A percentile compares a stretch with the other conserved stretches of the same genome.
phyloP scores from a whole-genome alignment of 2,113 vertebrate genomes.

The human (Homo sapiens) region DNA sequence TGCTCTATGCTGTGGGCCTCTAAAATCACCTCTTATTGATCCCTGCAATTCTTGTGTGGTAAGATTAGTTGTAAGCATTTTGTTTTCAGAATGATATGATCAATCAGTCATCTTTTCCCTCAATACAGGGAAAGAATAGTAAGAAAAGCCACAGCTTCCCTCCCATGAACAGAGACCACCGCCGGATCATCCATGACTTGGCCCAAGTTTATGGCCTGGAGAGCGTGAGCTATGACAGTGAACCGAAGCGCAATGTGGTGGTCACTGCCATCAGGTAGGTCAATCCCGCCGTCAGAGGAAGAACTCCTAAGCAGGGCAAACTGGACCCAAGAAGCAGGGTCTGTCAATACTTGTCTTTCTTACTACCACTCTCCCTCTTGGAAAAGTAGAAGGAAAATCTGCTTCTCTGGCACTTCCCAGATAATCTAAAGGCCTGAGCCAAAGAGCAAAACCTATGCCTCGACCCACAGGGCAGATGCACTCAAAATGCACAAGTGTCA shows the following conservation, averaged over 20 bases:
- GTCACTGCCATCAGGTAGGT: slow-evolving; percentile 94
- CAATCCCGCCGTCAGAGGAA: not conserved
- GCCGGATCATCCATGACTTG: slow-evolving; percentile 95
- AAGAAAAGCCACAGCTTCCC: slow-evolving; percentile 96
- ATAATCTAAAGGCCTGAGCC: not conserved
- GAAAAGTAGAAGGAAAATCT: not conserved
- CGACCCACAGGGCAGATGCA: not conserved
- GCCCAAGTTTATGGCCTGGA: slow-evolving; percentile 95
- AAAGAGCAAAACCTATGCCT: not conserved
- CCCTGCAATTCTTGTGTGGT: not conserved
- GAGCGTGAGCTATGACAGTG: slow-evolving; percentile 97
- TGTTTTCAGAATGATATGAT: not conserved
- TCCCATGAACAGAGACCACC: slow-evolving; percentile 97
- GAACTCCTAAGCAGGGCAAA: not conserved
- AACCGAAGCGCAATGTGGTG: slow-evolving; percentile 97
- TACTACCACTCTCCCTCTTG: not conserved
- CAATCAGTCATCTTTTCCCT: slow-evolving; percentile 5
- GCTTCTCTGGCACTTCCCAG: not conserved
- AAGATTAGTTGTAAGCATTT: not conserved
- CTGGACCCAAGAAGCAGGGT: not conserved
- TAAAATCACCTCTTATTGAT: not conserved
- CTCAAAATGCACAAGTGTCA: not conserved
- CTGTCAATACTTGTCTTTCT: not conserved
- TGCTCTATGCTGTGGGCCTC: not conserved
- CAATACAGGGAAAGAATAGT: slow-evolving; percentile 90